These are phyloP conservation scores for Lucifuga dentata DNA, from an alignment of 2,113 vertebrate species.

Conservation along the genomic window DNA sequence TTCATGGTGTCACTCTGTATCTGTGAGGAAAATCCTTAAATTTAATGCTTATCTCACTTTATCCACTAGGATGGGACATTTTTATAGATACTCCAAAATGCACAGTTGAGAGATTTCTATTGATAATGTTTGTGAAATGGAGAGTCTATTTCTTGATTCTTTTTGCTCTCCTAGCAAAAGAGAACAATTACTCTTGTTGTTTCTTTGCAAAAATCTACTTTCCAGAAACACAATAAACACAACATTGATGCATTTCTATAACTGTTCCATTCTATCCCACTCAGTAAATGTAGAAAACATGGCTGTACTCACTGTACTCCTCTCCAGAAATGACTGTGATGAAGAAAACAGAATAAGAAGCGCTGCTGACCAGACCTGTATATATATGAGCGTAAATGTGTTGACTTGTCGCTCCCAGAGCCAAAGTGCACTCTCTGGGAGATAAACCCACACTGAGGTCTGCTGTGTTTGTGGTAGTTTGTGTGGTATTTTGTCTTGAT, in stretches of 20 bases:
- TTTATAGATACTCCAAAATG: slow-evolving; percentile 9
- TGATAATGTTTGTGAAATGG: neutral
- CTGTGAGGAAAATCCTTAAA: slow-evolving; percentile 38
- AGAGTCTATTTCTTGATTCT: neutral
- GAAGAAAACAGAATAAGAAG: slow-evolving; percentile 43
- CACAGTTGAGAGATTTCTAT: neutral
- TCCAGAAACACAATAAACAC: too few species aligned
- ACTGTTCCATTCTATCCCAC: neutral
- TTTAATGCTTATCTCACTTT: slow-evolving; percentile 6
- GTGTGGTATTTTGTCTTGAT: slow-evolving; percentile 42
- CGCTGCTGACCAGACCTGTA: slow-evolving; percentile 45
- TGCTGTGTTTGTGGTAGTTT: slow-evolving; percentile 4
- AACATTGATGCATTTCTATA: neutral
- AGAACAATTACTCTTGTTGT: too few species aligned
- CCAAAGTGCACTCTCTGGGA: slow-evolving; percentile 80
- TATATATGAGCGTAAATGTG: slow-evolving; percentile 77
- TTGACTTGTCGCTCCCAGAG: slow-evolving; percentile 75
- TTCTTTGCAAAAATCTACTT: too few species aligned
- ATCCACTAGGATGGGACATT: slow-evolving; percentile 71
- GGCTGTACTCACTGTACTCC: slow-evolving; percentile 78
- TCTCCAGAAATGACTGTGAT: slow-evolving; percentile 56
- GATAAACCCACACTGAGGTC: slow-evolving; percentile 72
- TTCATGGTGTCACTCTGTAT: slow-evolving; percentile 71
- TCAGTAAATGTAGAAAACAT: slow-evolving; percentile 18
- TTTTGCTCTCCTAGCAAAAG: too few species aligned